Evolutionary conservation across 2,888 invertebrate species (phyloP).

Genomic region (Bombylius discolor): DNA sequence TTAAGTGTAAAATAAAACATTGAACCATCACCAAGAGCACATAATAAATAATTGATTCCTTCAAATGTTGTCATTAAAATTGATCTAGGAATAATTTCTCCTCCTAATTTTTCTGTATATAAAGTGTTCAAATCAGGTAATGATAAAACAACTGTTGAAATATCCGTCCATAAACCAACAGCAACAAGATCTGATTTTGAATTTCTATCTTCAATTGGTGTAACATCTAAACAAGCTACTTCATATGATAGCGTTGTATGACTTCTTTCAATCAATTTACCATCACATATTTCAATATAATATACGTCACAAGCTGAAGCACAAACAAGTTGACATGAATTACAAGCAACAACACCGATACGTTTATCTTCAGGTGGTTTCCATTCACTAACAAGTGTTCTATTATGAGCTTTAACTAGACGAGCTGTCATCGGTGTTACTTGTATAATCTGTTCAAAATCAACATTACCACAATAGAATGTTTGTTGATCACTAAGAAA

Average conservation of each 20-base stretch:
- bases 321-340: conserved; percentile 60
- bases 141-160: conserved; percentile 74
- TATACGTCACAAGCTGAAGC: conserved; percentile 81
- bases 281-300: conserved; percentile 60
- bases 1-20: conserved; percentile 91
- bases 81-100: conserved; percentile 94
- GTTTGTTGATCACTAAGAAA: conserved; percentile 88
- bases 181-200: conserved; percentile 62
- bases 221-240: conserved; percentile 91
- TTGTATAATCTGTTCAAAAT: conserved; percentile 58
- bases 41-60: conserved; percentile 74
- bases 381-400: conserved; percentile 58
- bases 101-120: conserved; percentile 77
- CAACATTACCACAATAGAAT: conserved; percentile 86
- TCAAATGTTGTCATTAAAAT: conserved; percentile 91
- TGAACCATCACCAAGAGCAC: conserved; percentile 94
- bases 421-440: conserved; percentile 62
- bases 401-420: conserved; percentile 53
- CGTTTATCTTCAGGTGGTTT: conserved; percentile 55
- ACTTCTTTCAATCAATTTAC: conserved; percentile 49
- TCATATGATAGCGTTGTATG: conserved; percentile 76
- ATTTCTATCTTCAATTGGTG: conserved; percentile 54
- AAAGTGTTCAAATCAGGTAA: conserved; percentile 69
- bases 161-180: conserved; percentile 95
- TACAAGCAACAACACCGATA: conserved; percentile 81